A percentile compares a stretch with the other conserved stretches of the same genome.
Evolutionary conservation across 2,113 vertebrate species (phyloP).

Genomic region (Narcine bancroftii): DNA sequence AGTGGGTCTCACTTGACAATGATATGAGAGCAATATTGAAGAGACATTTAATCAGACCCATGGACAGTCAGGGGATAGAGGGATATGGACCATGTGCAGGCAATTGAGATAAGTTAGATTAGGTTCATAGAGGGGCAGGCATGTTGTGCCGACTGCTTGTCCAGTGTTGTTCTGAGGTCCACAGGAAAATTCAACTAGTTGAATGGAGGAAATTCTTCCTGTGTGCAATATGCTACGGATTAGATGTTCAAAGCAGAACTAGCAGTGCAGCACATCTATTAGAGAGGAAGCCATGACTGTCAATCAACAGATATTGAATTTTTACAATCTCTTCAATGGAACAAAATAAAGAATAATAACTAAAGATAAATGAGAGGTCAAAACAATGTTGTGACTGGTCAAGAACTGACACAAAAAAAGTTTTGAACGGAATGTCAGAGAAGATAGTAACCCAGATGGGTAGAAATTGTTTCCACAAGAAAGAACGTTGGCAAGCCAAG

Average conservation of each 20-base stretch:
- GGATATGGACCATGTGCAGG: too few species aligned
- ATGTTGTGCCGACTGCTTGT: too few species aligned
- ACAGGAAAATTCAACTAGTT: too few species aligned
- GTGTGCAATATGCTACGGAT: background rate
- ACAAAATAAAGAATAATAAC: background rate
- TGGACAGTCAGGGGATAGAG: too few species aligned
- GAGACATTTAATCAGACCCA: too few species aligned
- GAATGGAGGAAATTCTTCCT: background rate
- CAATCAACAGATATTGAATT: background rate
- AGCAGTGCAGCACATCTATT: background rate
- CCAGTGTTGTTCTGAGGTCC: too few species aligned
- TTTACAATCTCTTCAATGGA: background rate
- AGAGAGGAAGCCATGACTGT: background rate
- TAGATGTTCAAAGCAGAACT: background rate
- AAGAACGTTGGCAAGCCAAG: too few species aligned
- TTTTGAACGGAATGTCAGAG: background rate
- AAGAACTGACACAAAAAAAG: background rate
- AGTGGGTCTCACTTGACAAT: background rate
- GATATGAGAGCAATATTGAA: background rate
- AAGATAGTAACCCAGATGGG: background rate
- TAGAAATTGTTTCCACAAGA: too few species aligned
- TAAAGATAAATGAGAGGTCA: background rate
- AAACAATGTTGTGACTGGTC: background rate
- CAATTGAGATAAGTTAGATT: too few species aligned
- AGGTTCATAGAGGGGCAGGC: too few species aligned